Evolutionary conservation across 2,113 vertebrate species (phyloP), one percentile per base, ranked within the genome.

Genomic region (Gymnorhina tibicen): DNA sequence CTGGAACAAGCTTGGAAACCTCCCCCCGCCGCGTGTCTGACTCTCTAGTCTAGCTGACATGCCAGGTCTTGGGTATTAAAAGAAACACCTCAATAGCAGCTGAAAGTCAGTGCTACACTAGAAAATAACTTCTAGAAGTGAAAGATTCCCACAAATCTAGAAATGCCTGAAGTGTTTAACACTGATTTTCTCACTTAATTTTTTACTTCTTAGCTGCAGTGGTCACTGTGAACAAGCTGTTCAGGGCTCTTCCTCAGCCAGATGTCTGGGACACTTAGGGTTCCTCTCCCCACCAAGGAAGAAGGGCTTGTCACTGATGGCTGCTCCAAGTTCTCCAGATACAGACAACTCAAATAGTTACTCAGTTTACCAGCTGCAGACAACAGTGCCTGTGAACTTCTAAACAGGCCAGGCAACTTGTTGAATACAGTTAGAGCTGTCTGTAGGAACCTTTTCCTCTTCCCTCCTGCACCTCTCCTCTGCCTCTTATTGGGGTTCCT

Each of bases 281-380:
- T 4, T 75, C 53, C 32, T 49, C 53, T 62, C 35, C 44, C 11
- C 32, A 18, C 17, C 17, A 50, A 33, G 49, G 49, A 87, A 93
- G 68, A 74, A 35, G 4, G 42, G 47, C 28, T 70, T 3, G 1
- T 35, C 85, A 68, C 28, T 3, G 16, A 64, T 32, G 41, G 53
- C 78, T 66, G 62, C 44, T 80, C 62, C 82, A 76, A 11, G 6
- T 62, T 83, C 46, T 91, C 32, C 46, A 66, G 32, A 53, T 4
- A 76, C 0, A 0, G 24, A 21, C 13, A 86, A 44, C 30, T 64
- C 1, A 0, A 37, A 76, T 56, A 16, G 55, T 41, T 69, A 30
- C 14, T 53, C 37, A 33, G 14, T 50, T 79, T 62, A 77, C 23
- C 37, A 67, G 8, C 21, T 50, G 53, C 47, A 89, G 21, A 21